Evolutionary conservation across 2,113 vertebrate species (phyloP), one percentile per base, ranked within the genome.

Genomic region (Nansenia antarctica): DNA sequence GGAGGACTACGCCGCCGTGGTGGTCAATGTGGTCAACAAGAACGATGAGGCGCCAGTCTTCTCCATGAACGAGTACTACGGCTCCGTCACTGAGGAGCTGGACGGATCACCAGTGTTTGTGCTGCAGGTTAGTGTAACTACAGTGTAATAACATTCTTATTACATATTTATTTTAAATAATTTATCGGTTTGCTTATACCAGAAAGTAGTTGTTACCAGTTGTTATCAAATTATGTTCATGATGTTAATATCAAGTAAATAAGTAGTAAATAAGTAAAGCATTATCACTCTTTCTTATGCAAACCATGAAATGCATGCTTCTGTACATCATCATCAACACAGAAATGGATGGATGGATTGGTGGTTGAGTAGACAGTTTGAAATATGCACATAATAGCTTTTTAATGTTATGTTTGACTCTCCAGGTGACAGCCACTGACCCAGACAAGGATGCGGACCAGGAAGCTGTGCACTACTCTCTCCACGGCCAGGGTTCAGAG

Each of bases 1-100:
- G 95, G 95, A 97, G 72, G 94, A 96, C 79, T 94, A 94, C 22
- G 89, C 94, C 0, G 89, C 93, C 1, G 74, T 90, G 39, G 85
- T 95, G 58, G 92, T 96, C 58, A 94, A 76, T 20, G 84, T 96
- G 59, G 76, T 94, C 12, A 96, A 96, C 85, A 94, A 94, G 88
- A 97, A 97, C 9, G 95, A 97, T 3, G 94, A 96, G 82, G 90
- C 93, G 1, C 95, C 95, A 0, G 90, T 95, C 54, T 97, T 96
- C 84, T 93, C 94, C 31, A 89, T 93, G 88, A 94, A 78, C 0
- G 94, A 97, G 76, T 97, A 96, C 85, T 94, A 94, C 35, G 94
- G 94, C 81, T 94, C 93, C 9, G 90, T 96, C 74, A 94, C 91
- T 3, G 95, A 97, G 73, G 94, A 95, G 74, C 87, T 95, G 8